phyloP scores from a whole-genome alignment of 2,113 vertebrate genomes.

The Syngnathus floridae region DNA sequence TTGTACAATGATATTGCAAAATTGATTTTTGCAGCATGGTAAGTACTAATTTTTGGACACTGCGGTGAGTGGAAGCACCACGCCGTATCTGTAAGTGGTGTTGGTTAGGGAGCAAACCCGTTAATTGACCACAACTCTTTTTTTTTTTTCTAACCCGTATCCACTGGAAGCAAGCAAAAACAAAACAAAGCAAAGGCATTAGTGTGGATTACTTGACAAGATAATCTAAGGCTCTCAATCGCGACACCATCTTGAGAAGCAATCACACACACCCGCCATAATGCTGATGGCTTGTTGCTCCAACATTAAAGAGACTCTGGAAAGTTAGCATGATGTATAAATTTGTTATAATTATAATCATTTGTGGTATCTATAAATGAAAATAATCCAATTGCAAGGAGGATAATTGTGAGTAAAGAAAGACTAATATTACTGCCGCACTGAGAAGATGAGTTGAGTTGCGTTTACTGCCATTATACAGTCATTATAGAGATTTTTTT shows the following conservation, averaged over 20 bases:
- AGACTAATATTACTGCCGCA: too few relatives aligned
- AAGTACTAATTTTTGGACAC: not conserved
- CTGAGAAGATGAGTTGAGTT: too few relatives aligned
- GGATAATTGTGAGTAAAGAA: too few relatives aligned
- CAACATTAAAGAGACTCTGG: not conserved
- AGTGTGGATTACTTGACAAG: constrained; percentile 3
- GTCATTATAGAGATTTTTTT: too few relatives aligned
- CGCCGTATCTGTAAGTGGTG: not conserved
- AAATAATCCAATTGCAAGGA: too few relatives aligned
- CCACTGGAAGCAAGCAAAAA: not conserved
- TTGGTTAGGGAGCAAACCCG: not conserved
- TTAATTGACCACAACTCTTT: not conserved
- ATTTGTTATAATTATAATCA: not conserved
- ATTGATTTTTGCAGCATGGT: not conserved
- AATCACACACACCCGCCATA: not conserved
- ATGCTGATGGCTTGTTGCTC: not conserved
- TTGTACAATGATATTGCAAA: not conserved
- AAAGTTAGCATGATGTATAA: not conserved
- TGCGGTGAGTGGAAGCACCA: not conserved
- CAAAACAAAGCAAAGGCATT: constrained; percentile 3
- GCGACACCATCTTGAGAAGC: not conserved
- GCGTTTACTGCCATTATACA: too few relatives aligned
- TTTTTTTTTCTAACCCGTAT: not conserved
- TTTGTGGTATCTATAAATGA: not conserved
- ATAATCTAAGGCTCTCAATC: constrained; percentile 4